Conservation (phyloP, 2,797 vertebrate species). For the Yasuhikotakia modesta region DNA sequence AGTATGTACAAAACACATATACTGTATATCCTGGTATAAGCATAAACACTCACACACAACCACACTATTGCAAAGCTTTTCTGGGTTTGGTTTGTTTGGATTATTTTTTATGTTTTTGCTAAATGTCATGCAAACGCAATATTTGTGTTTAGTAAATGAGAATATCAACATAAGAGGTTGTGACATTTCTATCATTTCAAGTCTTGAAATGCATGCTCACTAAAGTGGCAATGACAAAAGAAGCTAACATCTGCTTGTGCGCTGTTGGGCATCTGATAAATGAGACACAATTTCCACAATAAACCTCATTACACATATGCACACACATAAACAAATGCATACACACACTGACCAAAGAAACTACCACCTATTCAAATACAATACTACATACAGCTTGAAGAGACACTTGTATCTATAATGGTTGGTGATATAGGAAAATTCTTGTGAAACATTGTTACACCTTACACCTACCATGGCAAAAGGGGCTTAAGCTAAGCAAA, state of each 20-base stretch:
- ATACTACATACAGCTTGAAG: not conserved
- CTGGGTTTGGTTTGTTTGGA: too few species aligned
- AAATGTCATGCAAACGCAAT: not conserved
- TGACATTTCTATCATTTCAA: slow-evolving; percentile 2
- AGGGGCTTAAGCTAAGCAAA: slow-evolving; percentile 36
- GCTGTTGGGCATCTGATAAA: slow-evolving; percentile 25
- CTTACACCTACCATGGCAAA: slow-evolving; percentile 4
- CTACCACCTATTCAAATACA: not conserved
- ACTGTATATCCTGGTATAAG: not conserved
- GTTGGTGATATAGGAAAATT: not conserved
- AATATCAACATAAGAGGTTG: slow-evolving; percentile 2
- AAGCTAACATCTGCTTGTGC: slow-evolving; percentile 22
- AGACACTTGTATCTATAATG: not conserved
- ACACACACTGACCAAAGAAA: not conserved
- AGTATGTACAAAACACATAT: not conserved
- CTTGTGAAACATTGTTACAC: slow-evolving; percentile 23
- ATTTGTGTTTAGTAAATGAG: slow-evolving; percentile 1
- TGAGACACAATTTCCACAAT: slow-evolving; percentile 17
- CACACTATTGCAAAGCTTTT: not conserved
- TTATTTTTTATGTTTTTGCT: not conserved
- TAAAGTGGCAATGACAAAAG: slow-evolving; percentile 35
- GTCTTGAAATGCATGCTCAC: not conserved
- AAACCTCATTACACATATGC: slow-evolving; percentile 5
- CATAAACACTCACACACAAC: not conserved
- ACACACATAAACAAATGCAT: slow-evolving; percentile 4